Evolutionary conservation across 2,888 invertebrate genomes (phyloP).

Genomic region (Agonopterix arenella): DNA sequence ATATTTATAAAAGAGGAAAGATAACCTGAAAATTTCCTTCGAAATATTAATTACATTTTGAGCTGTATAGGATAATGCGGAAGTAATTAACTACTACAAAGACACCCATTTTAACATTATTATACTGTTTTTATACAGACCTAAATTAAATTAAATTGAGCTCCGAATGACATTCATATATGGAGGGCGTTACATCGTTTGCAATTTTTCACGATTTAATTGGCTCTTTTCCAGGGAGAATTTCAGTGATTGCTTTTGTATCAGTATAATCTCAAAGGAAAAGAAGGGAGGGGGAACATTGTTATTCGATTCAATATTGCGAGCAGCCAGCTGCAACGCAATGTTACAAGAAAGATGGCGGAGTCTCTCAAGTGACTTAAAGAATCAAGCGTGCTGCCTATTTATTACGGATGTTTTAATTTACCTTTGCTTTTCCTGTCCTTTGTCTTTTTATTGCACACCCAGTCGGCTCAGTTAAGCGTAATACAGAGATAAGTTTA

Average conservation of each 20-base stretch:
- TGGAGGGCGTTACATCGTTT: neutral
- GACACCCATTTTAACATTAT: too few relatives aligned
- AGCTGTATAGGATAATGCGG: constrained; percentile 12
- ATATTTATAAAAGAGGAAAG: neutral
- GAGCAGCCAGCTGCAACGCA: constrained; percentile 1
- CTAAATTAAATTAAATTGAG: neutral
- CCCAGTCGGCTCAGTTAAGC: constrained; percentile 27
- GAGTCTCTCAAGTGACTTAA: constrained; percentile 22
- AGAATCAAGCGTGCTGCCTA: constrained; percentile 39
- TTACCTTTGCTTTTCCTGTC: constrained; percentile 40
- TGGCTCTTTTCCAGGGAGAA: constrained; percentile 18
- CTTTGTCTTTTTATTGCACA: constrained; percentile 46
- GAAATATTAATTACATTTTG: constrained; percentile 11
- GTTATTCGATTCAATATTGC: neutral
- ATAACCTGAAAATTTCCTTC: neutral
- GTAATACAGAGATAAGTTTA: constrained; percentile 41
- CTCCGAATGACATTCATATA: constrained; percentile 1
- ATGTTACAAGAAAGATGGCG: constrained; percentile 19
- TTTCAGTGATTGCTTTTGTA: constrained; percentile 13
- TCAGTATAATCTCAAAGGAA: constrained; percentile 17
- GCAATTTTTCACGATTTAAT: constrained; percentile 20
- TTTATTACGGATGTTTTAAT: constrained; percentile 51
- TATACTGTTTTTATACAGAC: constrained; percentile 3
- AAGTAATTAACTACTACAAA: too few relatives aligned
- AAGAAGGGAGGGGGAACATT: neutral